Evolutionary conservation across 2,113 vertebrate genomes (phyloP), one percentile per base, ranked within the genome.

Genomic region (Piprites chloris): DNA sequence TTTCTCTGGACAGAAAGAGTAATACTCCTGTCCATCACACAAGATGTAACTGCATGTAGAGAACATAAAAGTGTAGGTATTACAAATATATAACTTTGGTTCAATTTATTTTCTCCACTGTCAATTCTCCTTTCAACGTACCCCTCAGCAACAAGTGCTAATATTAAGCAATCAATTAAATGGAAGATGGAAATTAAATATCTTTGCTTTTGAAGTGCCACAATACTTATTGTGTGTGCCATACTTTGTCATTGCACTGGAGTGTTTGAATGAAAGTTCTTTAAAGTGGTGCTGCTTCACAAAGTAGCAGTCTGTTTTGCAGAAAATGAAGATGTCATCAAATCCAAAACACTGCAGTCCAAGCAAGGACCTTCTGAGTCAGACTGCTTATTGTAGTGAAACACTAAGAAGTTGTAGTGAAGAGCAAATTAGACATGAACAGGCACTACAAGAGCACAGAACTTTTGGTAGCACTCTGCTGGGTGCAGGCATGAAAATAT

Each of bases 1-100:
- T 94, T 90, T 63, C 84, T 84, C 27, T 75, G 35, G 59, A 79
- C 35, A 91, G 89, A 75, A 93, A 89, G 58, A 90, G 69, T 93
- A 97, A 91, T 96, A 93, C 69, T 85, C 37, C 69, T 96, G 96
- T 89, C 92, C 50, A 87, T 96, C 94, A 94, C 46, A 82, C 33
- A 23, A 87, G 71, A 76, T 75, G 37, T 62, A 91, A 90, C 63
- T 61, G 26, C 58, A 89, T 37, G 55, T 37, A 94, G 49, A 90
- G 72, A 86, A 96, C 96, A 95, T 73, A 90, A 94, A 95, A 85
- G 33, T 26, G 46, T 26, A 69, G 71, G 11, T 78, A 47, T 68
- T 95, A 94, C 52, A 85, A 52, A 91, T 73, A 72, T 80, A 76
- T 69, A n/a, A n/a, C 75, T 85, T 69, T 72, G 8, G 12, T 58